Evolutionary conservation across 2,888 invertebrate species (phyloP).

Genomic region (Ophion costatus): DNA sequence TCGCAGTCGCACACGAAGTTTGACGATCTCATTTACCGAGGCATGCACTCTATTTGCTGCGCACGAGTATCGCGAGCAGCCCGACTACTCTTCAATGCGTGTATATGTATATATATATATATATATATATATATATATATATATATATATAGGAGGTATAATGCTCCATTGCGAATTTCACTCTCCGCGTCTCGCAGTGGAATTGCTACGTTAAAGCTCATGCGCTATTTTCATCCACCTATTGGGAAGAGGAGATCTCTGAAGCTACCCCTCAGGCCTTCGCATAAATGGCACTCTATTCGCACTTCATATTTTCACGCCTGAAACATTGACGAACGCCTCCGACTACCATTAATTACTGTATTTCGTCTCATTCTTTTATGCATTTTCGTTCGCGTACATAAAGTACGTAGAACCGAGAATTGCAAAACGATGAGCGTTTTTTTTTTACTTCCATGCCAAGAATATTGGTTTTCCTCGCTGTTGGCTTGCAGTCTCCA

Average conservation of each 20-base stretch:
- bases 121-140: not conserved
- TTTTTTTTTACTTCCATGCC: not conserved
- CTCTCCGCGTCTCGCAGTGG: conserved; percentile 27
- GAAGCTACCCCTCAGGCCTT: not conserved
- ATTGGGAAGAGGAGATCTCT: conserved; percentile 1
- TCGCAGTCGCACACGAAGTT: conserved; percentile 46
- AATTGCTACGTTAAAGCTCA: conserved; percentile 38
- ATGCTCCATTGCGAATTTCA: conserved; percentile 33
- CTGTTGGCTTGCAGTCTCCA: not conserved
- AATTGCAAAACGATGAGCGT: too few species aligned
- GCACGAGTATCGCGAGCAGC: conserved; percentile 52
- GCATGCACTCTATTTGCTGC: conserved; percentile 64
- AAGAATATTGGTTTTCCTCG: too few species aligned
- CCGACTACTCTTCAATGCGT: conserved; percentile 9
- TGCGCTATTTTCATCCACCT: conserved; percentile 36
- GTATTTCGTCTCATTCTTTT: not conserved
- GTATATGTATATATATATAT: not conserved
- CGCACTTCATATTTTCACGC: not conserved
- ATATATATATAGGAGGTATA: conserved; percentile 5
- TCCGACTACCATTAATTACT: not conserved
- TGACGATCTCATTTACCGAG: conserved; percentile 64
- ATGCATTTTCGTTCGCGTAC: not conserved
- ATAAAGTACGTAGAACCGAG: not conserved
- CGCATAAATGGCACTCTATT: not conserved
- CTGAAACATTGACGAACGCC: not conserved